Evolutionary conservation across 2,797 vertebrate genomes (phyloP).

Genomic region (Prionace glauca): DNA sequence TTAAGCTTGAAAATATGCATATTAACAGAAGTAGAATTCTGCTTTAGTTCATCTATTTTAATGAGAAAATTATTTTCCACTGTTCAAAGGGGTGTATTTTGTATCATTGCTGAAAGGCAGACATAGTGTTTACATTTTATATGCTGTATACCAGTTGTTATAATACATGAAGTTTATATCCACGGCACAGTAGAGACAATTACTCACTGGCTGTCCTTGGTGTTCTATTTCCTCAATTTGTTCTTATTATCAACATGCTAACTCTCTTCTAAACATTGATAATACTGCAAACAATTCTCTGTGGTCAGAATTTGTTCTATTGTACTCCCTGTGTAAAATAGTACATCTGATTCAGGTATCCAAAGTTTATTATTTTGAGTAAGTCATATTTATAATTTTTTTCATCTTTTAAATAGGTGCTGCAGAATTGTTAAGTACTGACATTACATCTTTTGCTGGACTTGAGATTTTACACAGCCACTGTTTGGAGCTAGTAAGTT

Average conservation of each 20-base stretch:
- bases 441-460: not conserved
- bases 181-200: not conserved
- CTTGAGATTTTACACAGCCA: not conserved
- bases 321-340: not conserved
- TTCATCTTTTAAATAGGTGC: constrained; percentile 39
- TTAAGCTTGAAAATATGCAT: not conserved
- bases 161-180: not conserved
- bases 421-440: constrained; percentile 36
- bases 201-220: too few relatives aligned
- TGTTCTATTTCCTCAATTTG: not conserved
- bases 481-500: not conserved
- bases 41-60: not conserved
- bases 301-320: not conserved
- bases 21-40: not conserved
- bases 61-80: not conserved
- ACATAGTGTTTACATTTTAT: not conserved
- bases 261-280: not conserved
- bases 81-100: not conserved
- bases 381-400: not conserved
- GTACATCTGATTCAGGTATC: not conserved
- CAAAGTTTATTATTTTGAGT: not conserved
- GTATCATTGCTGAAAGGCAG: not conserved
- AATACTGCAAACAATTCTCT: not conserved
- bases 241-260: not conserved
- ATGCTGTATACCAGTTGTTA: not conserved